A percentile compares a stretch with the other conserved stretches of the same genome.
phyloP scores from a whole-genome alignment of 2,113 vertebrate genomes.

The Pardalotus punctatus region DNA sequence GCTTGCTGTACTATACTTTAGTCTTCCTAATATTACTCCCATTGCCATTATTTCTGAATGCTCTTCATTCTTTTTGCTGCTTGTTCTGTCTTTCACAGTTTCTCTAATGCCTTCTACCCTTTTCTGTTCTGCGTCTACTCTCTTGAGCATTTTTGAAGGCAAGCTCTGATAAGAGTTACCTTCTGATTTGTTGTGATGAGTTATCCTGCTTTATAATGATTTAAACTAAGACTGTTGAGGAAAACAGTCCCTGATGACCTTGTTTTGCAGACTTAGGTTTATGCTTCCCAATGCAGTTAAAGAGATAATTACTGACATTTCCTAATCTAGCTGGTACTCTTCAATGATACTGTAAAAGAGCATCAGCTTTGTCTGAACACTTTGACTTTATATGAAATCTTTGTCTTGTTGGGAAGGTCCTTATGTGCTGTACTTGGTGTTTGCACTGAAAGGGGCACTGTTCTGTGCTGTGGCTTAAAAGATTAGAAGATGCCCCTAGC shows the following conservation, averaged over 20 bases:
- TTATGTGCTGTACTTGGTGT: background rate
- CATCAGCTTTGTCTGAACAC: background rate
- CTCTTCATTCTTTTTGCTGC: background rate
- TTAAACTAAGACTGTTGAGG: background rate
- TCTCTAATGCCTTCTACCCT: background rate
- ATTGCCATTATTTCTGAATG: background rate
- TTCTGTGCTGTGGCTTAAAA: background rate
- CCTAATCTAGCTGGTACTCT: background rate
- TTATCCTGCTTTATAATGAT: background rate
- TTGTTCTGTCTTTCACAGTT: background rate
- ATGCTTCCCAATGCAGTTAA: background rate
- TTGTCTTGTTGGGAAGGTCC: background rate
- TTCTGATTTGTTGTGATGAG: background rate
- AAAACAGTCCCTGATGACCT: background rate
- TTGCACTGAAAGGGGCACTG: background rate
- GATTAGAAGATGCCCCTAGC: background rate
- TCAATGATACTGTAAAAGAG: background rate
- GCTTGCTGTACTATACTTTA: background rate
- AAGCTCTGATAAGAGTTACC: background rate
- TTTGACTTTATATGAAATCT: background rate
- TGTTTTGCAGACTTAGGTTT: background rate
- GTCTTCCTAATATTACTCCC: background rate
- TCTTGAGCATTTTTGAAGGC: background rate
- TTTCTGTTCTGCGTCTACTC: background rate
- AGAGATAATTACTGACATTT: background rate